Conservation (phyloP, 2,797 vertebrate species). For the Thaleichthys pacificus region DNA sequence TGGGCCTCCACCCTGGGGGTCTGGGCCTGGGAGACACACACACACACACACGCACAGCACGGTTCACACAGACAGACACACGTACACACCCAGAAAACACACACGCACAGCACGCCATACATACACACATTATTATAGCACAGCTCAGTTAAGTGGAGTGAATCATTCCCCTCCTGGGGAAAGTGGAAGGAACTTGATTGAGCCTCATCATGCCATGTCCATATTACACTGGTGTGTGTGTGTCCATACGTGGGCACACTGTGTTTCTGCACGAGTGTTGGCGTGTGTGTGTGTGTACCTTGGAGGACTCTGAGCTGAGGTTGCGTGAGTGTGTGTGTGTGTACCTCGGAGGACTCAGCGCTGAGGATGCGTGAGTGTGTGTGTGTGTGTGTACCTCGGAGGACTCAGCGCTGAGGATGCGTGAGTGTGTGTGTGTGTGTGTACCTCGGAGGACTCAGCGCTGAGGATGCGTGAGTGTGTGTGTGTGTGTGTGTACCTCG, state of each 20-base stretch:
- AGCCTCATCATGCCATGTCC: too few relatives aligned
- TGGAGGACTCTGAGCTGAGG: too few relatives aligned
- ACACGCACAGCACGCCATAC: constrained; percentile 2
- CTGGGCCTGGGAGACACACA: constrained; percentile 61
- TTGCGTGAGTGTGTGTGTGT: neutral
- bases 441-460: constrained; percentile 81
- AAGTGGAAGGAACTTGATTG: neutral
- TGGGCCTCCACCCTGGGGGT: constrained; percentile 91
- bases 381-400: neutral
- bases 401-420: neutral
- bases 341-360: neutral
- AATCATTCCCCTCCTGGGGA: constrained; percentile 43
- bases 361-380: neutral
- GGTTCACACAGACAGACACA: constrained; percentile 7
- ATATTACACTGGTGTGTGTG: too few relatives aligned
- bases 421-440: neutral
- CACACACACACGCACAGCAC: neutral
- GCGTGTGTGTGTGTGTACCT: too few relatives aligned
- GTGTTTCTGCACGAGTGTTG: too few relatives aligned
- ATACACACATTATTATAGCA: constrained; percentile 26
- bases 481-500: neutral
- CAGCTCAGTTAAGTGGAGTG: constrained; percentile 19
- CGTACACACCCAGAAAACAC: neutral
- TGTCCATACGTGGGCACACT: too few relatives aligned
- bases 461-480: constrained; percentile 86